phyloP scores from a whole-genome alignment of 2,113 vertebrate genomes.

The Ceuthmochares aereus region DNA sequence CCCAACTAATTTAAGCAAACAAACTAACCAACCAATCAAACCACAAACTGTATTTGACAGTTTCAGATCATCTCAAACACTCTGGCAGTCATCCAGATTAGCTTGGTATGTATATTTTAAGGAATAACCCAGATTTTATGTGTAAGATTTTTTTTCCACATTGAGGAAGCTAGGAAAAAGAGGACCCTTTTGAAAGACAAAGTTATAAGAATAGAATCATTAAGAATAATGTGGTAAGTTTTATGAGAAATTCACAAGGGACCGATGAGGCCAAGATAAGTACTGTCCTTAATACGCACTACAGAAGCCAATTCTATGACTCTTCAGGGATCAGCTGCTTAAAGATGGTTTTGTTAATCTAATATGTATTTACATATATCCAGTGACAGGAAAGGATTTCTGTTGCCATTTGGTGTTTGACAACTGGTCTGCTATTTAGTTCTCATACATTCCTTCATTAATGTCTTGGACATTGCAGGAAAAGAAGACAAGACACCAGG shows the following conservation, averaged over 20 bases:
- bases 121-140: background rate
- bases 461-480: conserved; percentile 62
- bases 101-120: background rate
- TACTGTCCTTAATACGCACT: background rate
- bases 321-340: conserved; percentile 50
- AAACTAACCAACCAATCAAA: background rate
- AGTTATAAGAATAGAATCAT: background rate
- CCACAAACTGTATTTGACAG: background rate
- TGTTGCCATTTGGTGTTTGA: conserved; percentile 62
- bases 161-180: background rate
- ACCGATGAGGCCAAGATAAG: background rate
- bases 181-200: background rate
- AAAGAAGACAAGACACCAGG: conserved; percentile 69
- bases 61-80: conserved; percentile 14
- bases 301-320: background rate
- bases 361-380: conserved; percentile 50
- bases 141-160: background rate
- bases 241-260: background rate
- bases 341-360: conserved; percentile 54
- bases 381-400: conserved; percentile 50
- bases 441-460: conserved; percentile 70
- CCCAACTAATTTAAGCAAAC: conserved; percentile 29
- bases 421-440: conserved; percentile 68
- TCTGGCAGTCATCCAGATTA: background rate
- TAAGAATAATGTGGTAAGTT: background rate